phyloP scores from a whole-genome alignment of 2,113 vertebrate genomes.

The Euleptes europaea region DNA sequence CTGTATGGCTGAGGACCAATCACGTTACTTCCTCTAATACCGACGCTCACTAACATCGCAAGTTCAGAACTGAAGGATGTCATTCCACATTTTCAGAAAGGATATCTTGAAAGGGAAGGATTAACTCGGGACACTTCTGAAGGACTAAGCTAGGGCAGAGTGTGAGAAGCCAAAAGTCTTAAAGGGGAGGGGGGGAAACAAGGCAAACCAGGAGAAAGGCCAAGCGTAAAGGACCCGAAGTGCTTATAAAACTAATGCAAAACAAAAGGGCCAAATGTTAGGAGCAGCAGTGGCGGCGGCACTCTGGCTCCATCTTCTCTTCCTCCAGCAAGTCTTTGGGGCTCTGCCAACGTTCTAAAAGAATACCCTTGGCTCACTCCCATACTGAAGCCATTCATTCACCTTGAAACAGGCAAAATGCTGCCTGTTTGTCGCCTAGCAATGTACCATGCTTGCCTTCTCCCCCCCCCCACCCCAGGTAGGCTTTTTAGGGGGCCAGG shows the following conservation, averaged over 20 bases:
- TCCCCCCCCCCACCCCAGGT: no score
- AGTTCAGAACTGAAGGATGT: background rate
- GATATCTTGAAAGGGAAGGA: background rate
- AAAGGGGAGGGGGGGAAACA: no score
- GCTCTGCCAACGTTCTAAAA: slow-evolving; percentile 44
- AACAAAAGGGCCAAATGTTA: background rate
- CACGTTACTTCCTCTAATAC: background rate
- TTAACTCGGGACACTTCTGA: background rate
- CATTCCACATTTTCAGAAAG: background rate
- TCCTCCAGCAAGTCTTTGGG: slow-evolving; percentile 43
- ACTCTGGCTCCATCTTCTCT: slow-evolving; percentile 7
- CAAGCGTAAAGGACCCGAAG: slow-evolving; percentile 3
- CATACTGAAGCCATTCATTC: slow-evolving; percentile 71
- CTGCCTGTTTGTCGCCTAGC: slow-evolving; percentile 61
- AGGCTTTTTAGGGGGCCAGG: background rate
- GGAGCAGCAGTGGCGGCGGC: slow-evolving; percentile 15
- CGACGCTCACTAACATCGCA: no score
- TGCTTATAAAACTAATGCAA: background rate
- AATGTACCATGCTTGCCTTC: slow-evolving; percentile 38
- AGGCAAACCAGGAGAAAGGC: slow-evolving; percentile 11
- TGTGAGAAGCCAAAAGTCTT: background rate
- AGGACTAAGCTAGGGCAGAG: background rate
- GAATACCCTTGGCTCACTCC: slow-evolving; percentile 47
- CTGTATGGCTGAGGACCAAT: background rate
- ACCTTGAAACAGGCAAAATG: slow-evolving; percentile 39